Conservation (phyloP, 1,140 invertebrate genomes). For the Plectus sambesii region DNA sequence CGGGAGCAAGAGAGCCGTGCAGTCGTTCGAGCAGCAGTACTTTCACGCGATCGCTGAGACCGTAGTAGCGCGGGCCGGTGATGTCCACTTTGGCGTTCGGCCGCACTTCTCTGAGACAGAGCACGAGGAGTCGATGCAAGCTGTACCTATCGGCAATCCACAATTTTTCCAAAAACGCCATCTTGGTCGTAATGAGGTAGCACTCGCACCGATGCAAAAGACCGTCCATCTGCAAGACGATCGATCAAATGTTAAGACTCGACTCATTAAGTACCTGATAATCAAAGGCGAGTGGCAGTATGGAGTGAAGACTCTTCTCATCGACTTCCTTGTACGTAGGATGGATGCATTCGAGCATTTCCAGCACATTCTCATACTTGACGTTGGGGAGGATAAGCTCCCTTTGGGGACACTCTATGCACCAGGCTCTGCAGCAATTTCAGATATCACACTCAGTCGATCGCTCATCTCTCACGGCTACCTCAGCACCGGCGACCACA, state of each 20-base stretch:
- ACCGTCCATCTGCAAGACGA: slow-evolving; percentile 42
- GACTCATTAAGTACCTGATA: too few species aligned
- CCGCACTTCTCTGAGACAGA: slow-evolving; percentile 38
- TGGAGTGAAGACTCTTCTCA: slow-evolving; percentile 42
- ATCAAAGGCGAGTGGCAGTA: slow-evolving; percentile 43
- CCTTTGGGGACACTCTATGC: slow-evolving; percentile 42
- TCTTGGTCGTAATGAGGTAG: slow-evolving; percentile 39
- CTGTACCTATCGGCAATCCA: slow-evolving; percentile 45
- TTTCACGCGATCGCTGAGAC: slow-evolving; percentile 40
- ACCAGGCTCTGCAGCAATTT: slow-evolving; percentile 36
- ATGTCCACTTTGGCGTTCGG: slow-evolving; percentile 38
- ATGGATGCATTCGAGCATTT: slow-evolving; percentile 40
- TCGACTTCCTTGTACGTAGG: slow-evolving; percentile 45
- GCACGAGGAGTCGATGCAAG: slow-evolving; percentile 38
- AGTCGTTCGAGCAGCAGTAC: slow-evolving; percentile 41
- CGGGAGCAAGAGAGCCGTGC: slow-evolving; percentile 38
- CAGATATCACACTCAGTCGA: slow-evolving; percentile 8
- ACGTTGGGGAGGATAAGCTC: slow-evolving; percentile 44
- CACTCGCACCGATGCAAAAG: slow-evolving; percentile 44
- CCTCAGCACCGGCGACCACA: slow-evolving; percentile 39
- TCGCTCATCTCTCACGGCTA: background rate
- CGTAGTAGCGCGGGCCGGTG: slow-evolving; percentile 38
- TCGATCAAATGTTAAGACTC: too few species aligned
- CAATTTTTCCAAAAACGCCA: slow-evolving; percentile 44
- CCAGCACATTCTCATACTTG: slow-evolving; percentile 43